Evolutionary conservation across 2,113 vertebrate species (phyloP), one percentile per base, ranked within the genome.

Genomic region (Dromiciops gliroides): DNA sequence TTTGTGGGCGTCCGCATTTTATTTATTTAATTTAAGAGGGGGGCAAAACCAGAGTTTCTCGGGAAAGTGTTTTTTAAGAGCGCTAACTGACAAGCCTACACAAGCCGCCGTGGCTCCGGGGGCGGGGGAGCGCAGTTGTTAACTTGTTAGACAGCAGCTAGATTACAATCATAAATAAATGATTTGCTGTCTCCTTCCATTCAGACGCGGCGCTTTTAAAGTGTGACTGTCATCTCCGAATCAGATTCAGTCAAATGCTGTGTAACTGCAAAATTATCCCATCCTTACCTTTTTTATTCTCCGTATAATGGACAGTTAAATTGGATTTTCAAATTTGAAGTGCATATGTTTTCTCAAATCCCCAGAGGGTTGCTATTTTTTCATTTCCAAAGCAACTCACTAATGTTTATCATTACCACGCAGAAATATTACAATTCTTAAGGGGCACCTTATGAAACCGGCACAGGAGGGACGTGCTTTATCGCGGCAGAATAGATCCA

Each of bases 161-260:
- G 99, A 99, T 99, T 98, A 98, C 98, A 98, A 98, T 99, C 98
- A 99, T 99, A 99, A 99, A 99, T 99, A 99, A 99, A 99, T 99
- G 98, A 99, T 99, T 98, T 98, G 98, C 98, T 99, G 98, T 99
- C 99, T 98, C 98, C 98, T 98, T 95, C 97, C 98, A 99, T 99
- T 98, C 98, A 98, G 98, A 98, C 98, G 98, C 98, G 98, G 98
- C 98, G 98, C 98, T 98, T 98, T 99, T 98, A 98, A 99, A 99
- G 98, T 98, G 98, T 98, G 98, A 98, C 98, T 99, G 98, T 99
- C 99, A 99, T 98, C 98, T 96, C 93, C 94, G 98, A 98, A 99
- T 98, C 98, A 98, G 98, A 98, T 99, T 98, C 98, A 98, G 98
- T 98, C 98, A 99, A 99, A 99, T 98, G 98, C 98, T 98, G 98